These are phyloP conservation scores for Cepaea nemoralis DNA, from an alignment of 1,140 invertebrate species.

Conservation along the genomic window DNA sequence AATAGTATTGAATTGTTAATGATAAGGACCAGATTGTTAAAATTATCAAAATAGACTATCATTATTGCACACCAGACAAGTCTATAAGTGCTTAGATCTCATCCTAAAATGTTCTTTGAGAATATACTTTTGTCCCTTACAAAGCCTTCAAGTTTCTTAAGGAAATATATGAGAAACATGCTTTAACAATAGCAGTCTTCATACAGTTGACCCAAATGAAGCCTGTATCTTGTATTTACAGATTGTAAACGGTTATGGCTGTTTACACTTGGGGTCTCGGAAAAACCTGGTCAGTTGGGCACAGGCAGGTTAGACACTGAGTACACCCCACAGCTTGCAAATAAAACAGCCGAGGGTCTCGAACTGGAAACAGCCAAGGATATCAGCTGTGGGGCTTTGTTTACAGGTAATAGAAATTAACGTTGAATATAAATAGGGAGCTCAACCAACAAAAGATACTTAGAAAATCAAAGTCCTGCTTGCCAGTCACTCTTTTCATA, in stretches of 20 bases:
- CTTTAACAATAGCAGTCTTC: too few relatives aligned
- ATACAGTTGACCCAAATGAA: too few relatives aligned
- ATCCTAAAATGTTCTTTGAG: too few relatives aligned
- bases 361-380: conserved; percentile 4
- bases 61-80: too few relatives aligned
- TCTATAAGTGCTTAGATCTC: too few relatives aligned
- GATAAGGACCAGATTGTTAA: too few relatives aligned
- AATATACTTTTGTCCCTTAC: too few relatives aligned
- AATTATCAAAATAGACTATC: too few relatives aligned
- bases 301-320: conserved; percentile 40
- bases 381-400: conserved; percentile 23
- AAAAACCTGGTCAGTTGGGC: conserved; percentile 52
- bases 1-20: too few relatives aligned
- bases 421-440: not conserved
- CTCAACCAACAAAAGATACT: not conserved
- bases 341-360: not conserved
- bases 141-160: too few relatives aligned
- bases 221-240: not conserved
- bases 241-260: not conserved
- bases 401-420: not conserved
- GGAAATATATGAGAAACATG: too few relatives aligned
- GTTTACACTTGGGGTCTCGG: conserved; percentile 52
- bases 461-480: not conserved
- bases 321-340: conserved; percentile 33
- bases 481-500: not conserved